Conservation (phyloP, 2,888 invertebrate genomes). For the Gisinianus flammeolus region DNA sequence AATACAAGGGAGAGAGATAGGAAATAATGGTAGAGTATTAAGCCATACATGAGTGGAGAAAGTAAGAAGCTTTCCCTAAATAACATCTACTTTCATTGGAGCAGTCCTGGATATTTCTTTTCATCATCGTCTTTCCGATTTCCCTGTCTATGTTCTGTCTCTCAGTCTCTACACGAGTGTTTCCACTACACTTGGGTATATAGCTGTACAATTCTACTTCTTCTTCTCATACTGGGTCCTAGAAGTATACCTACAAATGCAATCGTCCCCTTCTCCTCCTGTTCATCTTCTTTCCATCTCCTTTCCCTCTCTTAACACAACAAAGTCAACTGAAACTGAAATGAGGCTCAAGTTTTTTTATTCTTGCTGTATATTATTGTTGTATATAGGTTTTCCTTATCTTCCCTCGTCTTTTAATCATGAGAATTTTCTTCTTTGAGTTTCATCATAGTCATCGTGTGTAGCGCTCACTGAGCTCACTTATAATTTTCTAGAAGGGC, state of each 20-base stretch:
- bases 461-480: no score
- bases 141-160: background rate
- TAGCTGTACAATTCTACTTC: background rate
- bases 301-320: background rate
- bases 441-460: background rate
- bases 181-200: background rate
- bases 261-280: background rate
- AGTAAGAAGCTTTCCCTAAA: constrained; percentile 14
- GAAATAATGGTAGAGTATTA: constrained; percentile 15
- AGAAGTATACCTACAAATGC: no score
- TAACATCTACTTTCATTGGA: constrained; percentile 18
- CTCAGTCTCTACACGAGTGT: background rate
- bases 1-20: constrained; percentile 2
- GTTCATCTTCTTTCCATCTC: background rate
- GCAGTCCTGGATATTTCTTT: constrained; percentile 11
- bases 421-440: background rate
- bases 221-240: no score
- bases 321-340: background rate
- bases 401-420: background rate
- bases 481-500: no score
- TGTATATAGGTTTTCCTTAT: background rate
- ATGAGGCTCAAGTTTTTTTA: background rate
- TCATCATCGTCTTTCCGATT: background rate
- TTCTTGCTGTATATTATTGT: background rate
- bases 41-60: constrained; percentile 13